Base-by-base conservation (phyloP, 2,797 vertebrate species). In the Lateolabrax maculatus region DNA sequence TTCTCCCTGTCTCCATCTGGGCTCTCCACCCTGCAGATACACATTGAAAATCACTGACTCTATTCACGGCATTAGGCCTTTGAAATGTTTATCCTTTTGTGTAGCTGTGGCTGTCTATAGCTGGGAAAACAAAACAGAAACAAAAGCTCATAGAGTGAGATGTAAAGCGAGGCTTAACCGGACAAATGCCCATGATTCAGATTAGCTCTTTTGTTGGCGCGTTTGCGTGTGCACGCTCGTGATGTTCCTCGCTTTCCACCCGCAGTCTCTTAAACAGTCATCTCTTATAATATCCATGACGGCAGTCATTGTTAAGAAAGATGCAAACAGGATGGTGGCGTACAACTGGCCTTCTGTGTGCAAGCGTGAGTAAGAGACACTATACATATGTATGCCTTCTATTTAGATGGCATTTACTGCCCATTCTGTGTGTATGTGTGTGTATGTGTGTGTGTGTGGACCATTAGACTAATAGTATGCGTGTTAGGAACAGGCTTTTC, bases 31-130 rank as follows among this genome's bases (percentile, higher is more conserved):
- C 90, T 87, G 84, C 90, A 90, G 89, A 92, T 81, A 88, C 80
- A 83, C 84, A 84, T 52, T 80, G 87, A 87, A 93, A 94, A 94
- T 92, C 91, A 91, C 83, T 86, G 89, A 81, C 88, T 91, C 92
- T 79, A 91, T 92, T 93, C 91, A 92, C 80, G 73, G 86, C 46
- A 53, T 76, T 43, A 29, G 86, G 74, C 84, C 89, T 92, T 93
- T 94, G 91, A 93, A 93, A 93, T 80, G 93, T 90, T 92, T 89
- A 94, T 93, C 92, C 92, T 84, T 93, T 94, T 93, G 90, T 93
- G 90, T 27, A 58, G 79, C 75, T n/a, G 44, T 77, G 75, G 70
- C 78, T 31, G 79, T 84, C 87, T 84, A 86, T 83, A 67, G 31
- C 31, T 3, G 82, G 82, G 52, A 21, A 39, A 66, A 85, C 83